Percentiles rank a stretch among this genome's conserved stretches.
Conservation (phyloP, 2,888 invertebrate genomes). For the Acanthosoma haemorrhoidale region DNA sequence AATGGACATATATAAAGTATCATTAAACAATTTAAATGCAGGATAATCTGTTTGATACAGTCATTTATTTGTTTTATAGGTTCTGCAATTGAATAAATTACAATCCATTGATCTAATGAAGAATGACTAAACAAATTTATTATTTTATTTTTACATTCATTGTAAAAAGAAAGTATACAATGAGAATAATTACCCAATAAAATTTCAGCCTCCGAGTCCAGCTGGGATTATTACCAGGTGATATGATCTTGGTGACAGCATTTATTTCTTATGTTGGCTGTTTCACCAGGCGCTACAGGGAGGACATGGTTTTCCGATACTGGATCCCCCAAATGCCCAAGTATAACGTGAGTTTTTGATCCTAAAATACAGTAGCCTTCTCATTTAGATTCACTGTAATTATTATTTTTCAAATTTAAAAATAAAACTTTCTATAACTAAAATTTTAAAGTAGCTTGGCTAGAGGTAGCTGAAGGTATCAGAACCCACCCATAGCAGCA, state of each 20-base stretch:
- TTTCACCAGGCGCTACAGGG: conserved; percentile 77
- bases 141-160: not conserved
- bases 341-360: conserved; percentile 52
- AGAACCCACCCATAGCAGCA: too few species aligned
- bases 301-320: conserved; percentile 67
- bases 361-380: too few species aligned
- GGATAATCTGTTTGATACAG: too few species aligned
- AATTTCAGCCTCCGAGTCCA: conserved; percentile 15
- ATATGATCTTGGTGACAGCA: conserved; percentile 80
- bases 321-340: conserved; percentile 76
- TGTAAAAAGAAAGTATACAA: too few species aligned
- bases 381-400: not conserved
- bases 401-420: too few species aligned
- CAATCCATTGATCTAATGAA: not conserved
- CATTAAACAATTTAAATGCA: too few species aligned
- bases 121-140: not conserved
- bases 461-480: too few species aligned
- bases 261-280: conserved; percentile 94
- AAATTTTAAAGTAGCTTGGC: too few species aligned
- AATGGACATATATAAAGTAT: too few species aligned
- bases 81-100: not conserved
- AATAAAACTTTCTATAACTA: too few species aligned
- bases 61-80: not conserved
- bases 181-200: too few species aligned
- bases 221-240: conserved; percentile 77